These are phyloP conservation scores for Eulithis prunata DNA, from an alignment of 2,888 invertebrate species.

Conservation along the genomic window DNA sequence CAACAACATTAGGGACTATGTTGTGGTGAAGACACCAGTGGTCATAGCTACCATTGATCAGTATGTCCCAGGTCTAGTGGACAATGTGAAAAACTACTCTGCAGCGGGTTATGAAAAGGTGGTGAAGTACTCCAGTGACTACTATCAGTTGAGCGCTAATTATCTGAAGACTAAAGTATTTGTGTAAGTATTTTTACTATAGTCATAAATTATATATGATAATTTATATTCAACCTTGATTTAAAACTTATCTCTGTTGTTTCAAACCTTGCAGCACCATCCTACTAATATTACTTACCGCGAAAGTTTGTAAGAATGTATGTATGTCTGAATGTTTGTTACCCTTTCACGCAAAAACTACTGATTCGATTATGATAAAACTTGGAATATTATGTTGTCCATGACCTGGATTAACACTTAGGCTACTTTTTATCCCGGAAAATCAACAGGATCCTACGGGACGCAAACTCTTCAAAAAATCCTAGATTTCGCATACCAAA, in stretches of 20 bases:
- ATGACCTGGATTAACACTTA: too few relatives aligned
- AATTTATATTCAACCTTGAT: background rate
- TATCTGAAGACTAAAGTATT: conserved; percentile 90
- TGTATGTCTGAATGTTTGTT: too few relatives aligned
- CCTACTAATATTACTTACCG: too few relatives aligned
- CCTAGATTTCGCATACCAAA: too few relatives aligned
- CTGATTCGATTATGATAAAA: too few relatives aligned
- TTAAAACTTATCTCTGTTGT: background rate
- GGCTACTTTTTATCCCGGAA: too few relatives aligned
- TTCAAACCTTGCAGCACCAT: too few relatives aligned
- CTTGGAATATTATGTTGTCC: too few relatives aligned
- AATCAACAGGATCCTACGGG: too few relatives aligned
- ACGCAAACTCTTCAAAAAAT: too few relatives aligned
- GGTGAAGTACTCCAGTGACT: conserved; percentile 77
- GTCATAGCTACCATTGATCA: conserved; percentile 84
- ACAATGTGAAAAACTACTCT: conserved; percentile 83
- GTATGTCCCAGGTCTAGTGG: conserved; percentile 89
- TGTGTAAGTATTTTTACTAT: conserved; percentile 86
- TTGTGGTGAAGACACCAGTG: conserved; percentile 77
- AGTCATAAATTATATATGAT: conserved; percentile 4
- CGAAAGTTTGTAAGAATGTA: too few relatives aligned
- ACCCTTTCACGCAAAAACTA: too few relatives aligned
- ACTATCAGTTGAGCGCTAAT: conserved; percentile 80
- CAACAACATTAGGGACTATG: conserved; percentile 76
- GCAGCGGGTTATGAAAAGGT: conserved; percentile 70